phyloP scores from a whole-genome alignment of 2,888 invertebrate genomes.

The Mesorhabditis spiculigera region DNA sequence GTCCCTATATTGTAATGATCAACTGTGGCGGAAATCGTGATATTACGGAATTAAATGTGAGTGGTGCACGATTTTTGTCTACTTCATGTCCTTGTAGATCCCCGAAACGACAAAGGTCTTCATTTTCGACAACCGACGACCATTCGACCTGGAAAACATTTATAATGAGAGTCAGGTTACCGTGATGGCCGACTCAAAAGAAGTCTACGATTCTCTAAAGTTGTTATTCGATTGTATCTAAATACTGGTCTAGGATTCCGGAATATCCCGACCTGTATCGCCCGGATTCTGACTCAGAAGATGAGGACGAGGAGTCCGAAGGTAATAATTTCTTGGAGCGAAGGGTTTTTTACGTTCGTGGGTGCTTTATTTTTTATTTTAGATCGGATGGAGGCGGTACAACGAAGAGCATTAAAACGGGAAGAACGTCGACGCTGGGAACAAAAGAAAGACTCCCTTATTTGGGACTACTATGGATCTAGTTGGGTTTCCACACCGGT shows the following conservation, averaged over 20 bases:
- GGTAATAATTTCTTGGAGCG: background rate
- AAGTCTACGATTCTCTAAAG: slow-evolving; percentile 16
- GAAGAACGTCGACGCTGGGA: slow-evolving; percentile 40
- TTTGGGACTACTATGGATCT: slow-evolving; percentile 50
- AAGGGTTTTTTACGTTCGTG: background rate
- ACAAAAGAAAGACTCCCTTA: slow-evolving; percentile 27
- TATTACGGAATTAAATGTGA: slow-evolving; percentile 29
- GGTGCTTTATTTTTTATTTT: background rate
- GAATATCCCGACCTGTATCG: slow-evolving; percentile 17
- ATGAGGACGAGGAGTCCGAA: slow-evolving; percentile 16
- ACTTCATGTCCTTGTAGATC: background rate
- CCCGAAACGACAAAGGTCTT: slow-evolving; percentile 25
- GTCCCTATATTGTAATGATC: slow-evolving; percentile 34
- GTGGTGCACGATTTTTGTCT: slow-evolving; percentile 6
- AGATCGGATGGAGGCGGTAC: background rate
- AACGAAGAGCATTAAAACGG: slow-evolving; percentile 5
- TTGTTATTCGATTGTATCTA: background rate
- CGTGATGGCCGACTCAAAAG: slow-evolving; percentile 23
- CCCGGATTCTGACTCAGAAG: slow-evolving; percentile 19
- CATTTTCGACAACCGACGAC: slow-evolving; percentile 48
- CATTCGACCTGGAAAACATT: slow-evolving; percentile 50
- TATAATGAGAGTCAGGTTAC: slow-evolving; percentile 32
- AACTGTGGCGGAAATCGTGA: slow-evolving; percentile 48
- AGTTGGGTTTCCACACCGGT: slow-evolving; percentile 39
- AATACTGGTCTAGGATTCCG: slow-evolving; percentile 17